phyloP scores from a whole-genome alignment of 2,888 invertebrate species.

The Lepidocyrtinus sp. region DNA sequence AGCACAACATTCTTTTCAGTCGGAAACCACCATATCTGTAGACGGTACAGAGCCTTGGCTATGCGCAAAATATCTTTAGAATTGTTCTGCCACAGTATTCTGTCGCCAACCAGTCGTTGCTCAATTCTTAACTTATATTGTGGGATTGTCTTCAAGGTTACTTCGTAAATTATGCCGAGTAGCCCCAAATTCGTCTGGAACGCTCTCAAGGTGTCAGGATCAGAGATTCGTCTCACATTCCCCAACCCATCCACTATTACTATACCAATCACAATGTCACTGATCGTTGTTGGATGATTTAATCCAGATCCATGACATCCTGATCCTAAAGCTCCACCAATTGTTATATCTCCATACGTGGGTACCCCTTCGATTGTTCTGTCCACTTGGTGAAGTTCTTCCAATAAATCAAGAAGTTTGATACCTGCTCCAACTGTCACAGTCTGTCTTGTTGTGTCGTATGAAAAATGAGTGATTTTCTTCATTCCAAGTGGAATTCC shows the following conservation, averaged over 20 bases:
- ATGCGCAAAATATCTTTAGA: neutral
- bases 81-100: neutral
- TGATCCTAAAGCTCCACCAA: conserved; percentile 46
- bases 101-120: neutral
- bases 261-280: conserved; percentile 27
- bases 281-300: conserved; percentile 11
- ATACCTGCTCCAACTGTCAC: conserved; percentile 40
- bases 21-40: conserved; percentile 60
- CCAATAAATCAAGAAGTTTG: neutral
- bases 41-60: conserved; percentile 12
- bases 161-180: conserved; percentile 47
- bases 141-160: conserved; percentile 37
- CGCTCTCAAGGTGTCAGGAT: conserved; percentile 30
- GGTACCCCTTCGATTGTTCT: conserved; percentile 30
- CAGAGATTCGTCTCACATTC: conserved; percentile 26
- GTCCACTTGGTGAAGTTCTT: conserved; percentile 9
- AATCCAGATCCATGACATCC: conserved; percentile 38
- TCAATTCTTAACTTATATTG: conserved; percentile 40
- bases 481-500: conserved; percentile 30
- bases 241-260: conserved; percentile 47
- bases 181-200: conserved; percentile 49
- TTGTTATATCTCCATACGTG: conserved; percentile 34
- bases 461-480: conserved; percentile 17
- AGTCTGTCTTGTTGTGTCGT: neutral
- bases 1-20: conserved; percentile 30